A percentile compares a stretch with the other conserved stretches of the same genome.
These are phyloP conservation scores for Ectropis crepuscularia DNA, from an alignment of 2,888 invertebrate genomes.

Conservation along the genomic window DNA sequence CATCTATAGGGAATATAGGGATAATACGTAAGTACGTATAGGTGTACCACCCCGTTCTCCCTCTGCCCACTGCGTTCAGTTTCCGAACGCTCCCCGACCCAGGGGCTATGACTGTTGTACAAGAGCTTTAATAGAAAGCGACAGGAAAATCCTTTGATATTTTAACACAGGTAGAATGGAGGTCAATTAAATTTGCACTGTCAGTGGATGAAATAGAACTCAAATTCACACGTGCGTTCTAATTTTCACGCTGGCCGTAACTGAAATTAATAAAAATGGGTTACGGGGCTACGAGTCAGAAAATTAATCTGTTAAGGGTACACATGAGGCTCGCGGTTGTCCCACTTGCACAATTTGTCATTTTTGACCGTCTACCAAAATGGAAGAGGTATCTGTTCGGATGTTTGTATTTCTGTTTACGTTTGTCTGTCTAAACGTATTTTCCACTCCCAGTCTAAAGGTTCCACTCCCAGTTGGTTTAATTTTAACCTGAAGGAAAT, in stretches of 20 bases:
- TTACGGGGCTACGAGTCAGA: constrained; percentile 6
- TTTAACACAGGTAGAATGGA: background rate
- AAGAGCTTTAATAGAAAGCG: background rate
- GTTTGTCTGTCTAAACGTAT: too few relatives aligned
- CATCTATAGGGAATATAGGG: too few relatives aligned
- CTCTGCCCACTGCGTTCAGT: too few relatives aligned
- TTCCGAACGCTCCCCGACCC: too few relatives aligned
- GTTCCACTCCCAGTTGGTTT: too few relatives aligned
- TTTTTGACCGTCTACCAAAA: too few relatives aligned
- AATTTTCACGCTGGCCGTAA: constrained; percentile 1
- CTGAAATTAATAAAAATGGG: background rate
- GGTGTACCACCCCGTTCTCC: too few relatives aligned
- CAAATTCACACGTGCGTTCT: background rate
- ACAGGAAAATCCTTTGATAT: background rate
- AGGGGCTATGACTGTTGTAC: background rate
- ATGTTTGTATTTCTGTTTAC: too few relatives aligned
- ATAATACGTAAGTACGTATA: too few relatives aligned
- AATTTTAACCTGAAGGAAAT: too few relatives aligned
- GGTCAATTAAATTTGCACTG: constrained; percentile 3
- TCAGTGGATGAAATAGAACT: background rate
- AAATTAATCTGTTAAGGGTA: constrained; percentile 15
- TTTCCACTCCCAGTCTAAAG: too few relatives aligned
- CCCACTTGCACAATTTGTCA: background rate
- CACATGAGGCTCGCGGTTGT: background rate
- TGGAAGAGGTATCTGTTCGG: too few relatives aligned